Base-by-base conservation (phyloP, 1,140 invertebrate genomes). In the Drosophila dunni region DNA sequence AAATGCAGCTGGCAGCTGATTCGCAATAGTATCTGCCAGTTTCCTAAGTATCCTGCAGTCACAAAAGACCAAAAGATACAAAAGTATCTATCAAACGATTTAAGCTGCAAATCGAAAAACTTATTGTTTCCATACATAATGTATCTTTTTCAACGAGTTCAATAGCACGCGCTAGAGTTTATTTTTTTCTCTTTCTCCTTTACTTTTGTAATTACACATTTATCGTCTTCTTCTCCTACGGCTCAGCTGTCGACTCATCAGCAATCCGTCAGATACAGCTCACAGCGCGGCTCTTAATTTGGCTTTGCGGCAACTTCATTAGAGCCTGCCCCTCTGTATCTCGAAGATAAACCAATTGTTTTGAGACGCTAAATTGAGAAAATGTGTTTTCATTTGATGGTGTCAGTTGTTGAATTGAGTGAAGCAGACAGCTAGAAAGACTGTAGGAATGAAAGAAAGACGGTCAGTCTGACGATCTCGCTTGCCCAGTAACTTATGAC, bases 231-330 rank as follows among this genome's bases (percentile, higher is more conserved):
- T 42, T n/a, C 13, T 42, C n/a, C 24, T 3, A 29, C 42, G 46
- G 34, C 54, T 76, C 68, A 71, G 54, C 73, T 75, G 66, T 70
- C 75, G 65, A 42, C 61, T 74, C 53, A 68, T 63, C 54, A 40
- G 36, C 72, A 70, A 75, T 70, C 80, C 76, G 71, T 80, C 81
- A 83, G 76, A 76, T 84, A 79, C 60, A 65, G 69, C 54, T 45
- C 10, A 36, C 46, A 61, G 40, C 66, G 50, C 50, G 71, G 67
- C 68, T 70, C 77, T 80, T 84, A 73, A 74, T 84, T 83, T 77
- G 42, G 51, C 24, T 80, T 64, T 81, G 51, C 63, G 45, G 63
- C 63, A 56, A 56, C 53, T 58, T 57, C 33, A 61, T 58, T 45
- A 44, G 50, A 51, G 36, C 9, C 15, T 42, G 13, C 36, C 38